Evolutionary conservation across 2,888 invertebrate species (phyloP).

Genomic region (Aethes cnicana): DNA sequence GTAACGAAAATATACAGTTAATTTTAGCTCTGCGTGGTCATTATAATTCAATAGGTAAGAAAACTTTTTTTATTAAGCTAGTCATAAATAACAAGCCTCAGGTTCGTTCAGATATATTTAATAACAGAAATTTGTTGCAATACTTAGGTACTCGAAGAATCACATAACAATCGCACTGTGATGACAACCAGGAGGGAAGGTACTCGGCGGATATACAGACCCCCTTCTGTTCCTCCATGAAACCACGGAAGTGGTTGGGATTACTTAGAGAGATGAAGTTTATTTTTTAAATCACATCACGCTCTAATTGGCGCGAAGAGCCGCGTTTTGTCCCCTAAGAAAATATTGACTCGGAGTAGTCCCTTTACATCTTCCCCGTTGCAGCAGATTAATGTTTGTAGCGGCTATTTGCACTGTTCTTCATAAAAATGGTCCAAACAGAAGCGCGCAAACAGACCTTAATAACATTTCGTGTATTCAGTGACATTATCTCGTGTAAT

Average conservation of each 20-base stretch:
- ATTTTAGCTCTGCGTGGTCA: too few relatives aligned
- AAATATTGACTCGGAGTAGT: conserved; percentile 68
- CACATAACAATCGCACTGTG: not conserved
- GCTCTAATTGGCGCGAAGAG: conserved; percentile 76
- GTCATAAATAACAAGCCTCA: too few relatives aligned
- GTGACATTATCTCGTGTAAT: conserved; percentile 59
- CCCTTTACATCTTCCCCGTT: conserved; percentile 77
- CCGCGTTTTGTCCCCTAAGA: conserved; percentile 73
- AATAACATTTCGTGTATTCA: conserved; percentile 62
- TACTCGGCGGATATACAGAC: too few relatives aligned
- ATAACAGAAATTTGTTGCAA: too few relatives aligned
- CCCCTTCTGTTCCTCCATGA: conserved; percentile 6
- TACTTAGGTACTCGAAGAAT: not conserved
- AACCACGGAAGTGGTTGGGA: conserved; percentile 15
- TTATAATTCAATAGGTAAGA: too few relatives aligned
- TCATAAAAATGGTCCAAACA: conserved; percentile 79
- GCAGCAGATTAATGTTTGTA: conserved; percentile 81
- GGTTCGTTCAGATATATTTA: too few relatives aligned
- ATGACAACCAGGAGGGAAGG: too few relatives aligned
- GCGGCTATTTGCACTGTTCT: conserved; percentile 74
- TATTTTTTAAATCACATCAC: conserved; percentile 75
- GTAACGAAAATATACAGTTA: too few relatives aligned
- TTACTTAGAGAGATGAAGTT: conserved; percentile 65
- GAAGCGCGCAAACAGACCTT: conserved; percentile 65
- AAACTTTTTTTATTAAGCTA: too few relatives aligned